These are phyloP conservation scores for Drosophila quadrilineata DNA, from an alignment of 1,140 invertebrate genomes.

Conservation along the genomic window DNA sequence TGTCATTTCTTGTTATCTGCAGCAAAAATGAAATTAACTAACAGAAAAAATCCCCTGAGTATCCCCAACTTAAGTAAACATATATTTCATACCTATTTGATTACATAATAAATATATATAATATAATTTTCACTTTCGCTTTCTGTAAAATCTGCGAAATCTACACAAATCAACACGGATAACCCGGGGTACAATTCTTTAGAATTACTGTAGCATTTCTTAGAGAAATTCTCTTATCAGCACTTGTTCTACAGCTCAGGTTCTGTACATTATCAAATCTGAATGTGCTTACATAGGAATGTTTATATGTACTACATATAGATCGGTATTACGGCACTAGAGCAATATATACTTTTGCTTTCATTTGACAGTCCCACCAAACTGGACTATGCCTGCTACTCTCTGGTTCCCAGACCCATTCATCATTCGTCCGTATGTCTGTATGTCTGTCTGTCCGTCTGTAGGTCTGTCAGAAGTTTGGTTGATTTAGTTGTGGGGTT, in stretches of 20 bases:
- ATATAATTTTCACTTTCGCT: too few relatives aligned
- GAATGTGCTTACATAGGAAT: constrained; percentile 26
- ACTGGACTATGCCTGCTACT: constrained; percentile 1
- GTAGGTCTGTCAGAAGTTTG: too few relatives aligned
- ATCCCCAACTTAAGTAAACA: too few relatives aligned
- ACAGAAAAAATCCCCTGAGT: too few relatives aligned
- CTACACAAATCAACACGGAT: constrained; percentile 7
- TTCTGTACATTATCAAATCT: constrained; percentile 14
- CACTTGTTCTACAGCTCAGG: constrained; percentile 13
- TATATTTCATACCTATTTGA: too few relatives aligned
- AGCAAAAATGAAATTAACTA: too few relatives aligned
- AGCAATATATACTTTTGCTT: constrained; percentile 69
- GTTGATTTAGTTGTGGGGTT: neutral
- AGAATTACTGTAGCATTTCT: neutral
- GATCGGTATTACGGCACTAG: constrained; percentile 45
- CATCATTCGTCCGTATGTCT: constrained; percentile 26
- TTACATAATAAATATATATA: neutral
- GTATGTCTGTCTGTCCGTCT: neutral
- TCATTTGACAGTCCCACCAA: constrained; percentile 25
- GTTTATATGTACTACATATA: constrained; percentile 21
- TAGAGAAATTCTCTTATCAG: constrained; percentile 32
- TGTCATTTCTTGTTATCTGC: too few relatives aligned
- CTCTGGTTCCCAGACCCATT: too few relatives aligned
- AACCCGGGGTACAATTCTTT: neutral
- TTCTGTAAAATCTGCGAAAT: neutral